A percentile compares a stretch with the other conserved stretches of the same genome.
Conservation (phyloP, 2,797 vertebrate species). For the Anguilla anguilla region DNA sequence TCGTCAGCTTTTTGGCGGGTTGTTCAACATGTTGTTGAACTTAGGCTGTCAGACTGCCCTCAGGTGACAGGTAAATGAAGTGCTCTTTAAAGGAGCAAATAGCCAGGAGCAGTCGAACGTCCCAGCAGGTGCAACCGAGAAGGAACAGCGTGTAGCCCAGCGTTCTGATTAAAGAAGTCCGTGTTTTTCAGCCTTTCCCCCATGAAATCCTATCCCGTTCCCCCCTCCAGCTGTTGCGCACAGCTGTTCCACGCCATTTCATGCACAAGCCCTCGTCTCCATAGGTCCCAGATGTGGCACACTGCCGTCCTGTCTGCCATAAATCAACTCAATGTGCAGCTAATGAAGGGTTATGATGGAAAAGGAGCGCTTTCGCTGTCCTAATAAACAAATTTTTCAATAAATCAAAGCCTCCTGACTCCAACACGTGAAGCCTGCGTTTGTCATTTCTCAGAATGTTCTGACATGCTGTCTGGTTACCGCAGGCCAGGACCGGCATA, state of each 20-base stretch:
- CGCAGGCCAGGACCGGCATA: background rate
- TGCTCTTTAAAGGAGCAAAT: background rate
- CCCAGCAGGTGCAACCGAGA: background rate
- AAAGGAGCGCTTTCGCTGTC: slow-evolving; percentile 5
- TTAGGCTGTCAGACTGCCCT: background rate
- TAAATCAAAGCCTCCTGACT: background rate
- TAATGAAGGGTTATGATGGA: background rate
- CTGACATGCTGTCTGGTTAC: background rate
- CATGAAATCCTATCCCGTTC: background rate
- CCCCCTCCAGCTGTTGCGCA: background rate
- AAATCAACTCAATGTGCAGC: background rate
- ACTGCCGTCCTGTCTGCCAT: background rate
- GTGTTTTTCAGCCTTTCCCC: background rate
- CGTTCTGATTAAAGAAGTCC: background rate
- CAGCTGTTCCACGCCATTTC: background rate
- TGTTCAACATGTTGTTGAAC: background rate
- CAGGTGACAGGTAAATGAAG: background rate
- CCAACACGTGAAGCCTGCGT: background rate
- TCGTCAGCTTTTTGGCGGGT: background rate
- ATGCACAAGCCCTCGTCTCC: background rate
- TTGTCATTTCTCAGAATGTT: slow-evolving; percentile 6
- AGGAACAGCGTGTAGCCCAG: background rate
- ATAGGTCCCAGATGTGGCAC: background rate
- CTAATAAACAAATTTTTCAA: slow-evolving; percentile 12
- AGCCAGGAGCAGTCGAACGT: background rate